These are phyloP conservation scores for Polyodon spathula DNA, from an alignment of 2,113 vertebrate genomes.

Conservation along the genomic window DNA sequence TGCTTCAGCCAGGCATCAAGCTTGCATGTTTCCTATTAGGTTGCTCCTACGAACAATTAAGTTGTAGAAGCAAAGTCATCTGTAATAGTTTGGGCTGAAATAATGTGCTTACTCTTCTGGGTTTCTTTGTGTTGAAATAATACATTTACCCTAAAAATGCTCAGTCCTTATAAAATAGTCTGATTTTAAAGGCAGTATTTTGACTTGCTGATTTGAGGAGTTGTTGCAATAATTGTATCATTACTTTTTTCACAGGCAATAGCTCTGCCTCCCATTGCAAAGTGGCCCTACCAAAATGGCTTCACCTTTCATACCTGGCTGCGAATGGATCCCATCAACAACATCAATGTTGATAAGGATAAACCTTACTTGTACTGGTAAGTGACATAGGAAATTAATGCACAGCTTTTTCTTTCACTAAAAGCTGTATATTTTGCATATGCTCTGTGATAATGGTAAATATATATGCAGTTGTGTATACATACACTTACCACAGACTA, in stretches of 20 bases:
- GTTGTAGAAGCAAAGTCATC: too few species aligned
- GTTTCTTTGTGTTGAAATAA: too few species aligned
- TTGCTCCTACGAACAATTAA: too few species aligned
- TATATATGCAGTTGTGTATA: slow-evolving; percentile 16
- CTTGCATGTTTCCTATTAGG: too few species aligned
- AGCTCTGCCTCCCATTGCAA: slow-evolving; percentile 93
- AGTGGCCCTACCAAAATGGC: slow-evolving; percentile 96
- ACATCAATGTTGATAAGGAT: too few species aligned
- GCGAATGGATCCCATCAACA: slow-evolving; percentile 58
- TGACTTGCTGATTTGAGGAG: neutral
- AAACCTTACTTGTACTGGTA: too few species aligned
- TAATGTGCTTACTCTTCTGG: neutral
- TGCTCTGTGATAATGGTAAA: fast-evolving
- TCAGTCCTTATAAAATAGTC: too few species aligned
- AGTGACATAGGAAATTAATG: slow-evolving; percentile 67
- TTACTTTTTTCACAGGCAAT: slow-evolving; percentile 73
- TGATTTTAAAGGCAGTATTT: too few species aligned
- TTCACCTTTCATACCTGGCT: slow-evolving; percentile 98
- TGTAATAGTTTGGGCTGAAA: too few species aligned
- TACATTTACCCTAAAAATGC: too few species aligned
- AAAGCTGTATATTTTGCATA: slow-evolving; percentile 85
- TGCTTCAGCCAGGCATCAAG: too few species aligned
- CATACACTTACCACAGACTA: neutral
- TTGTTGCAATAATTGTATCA: neutral
- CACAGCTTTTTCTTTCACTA: slow-evolving; percentile 97